phyloP scores from a whole-genome alignment of 2,113 vertebrate species.

The Fregetta grallaria region DNA sequence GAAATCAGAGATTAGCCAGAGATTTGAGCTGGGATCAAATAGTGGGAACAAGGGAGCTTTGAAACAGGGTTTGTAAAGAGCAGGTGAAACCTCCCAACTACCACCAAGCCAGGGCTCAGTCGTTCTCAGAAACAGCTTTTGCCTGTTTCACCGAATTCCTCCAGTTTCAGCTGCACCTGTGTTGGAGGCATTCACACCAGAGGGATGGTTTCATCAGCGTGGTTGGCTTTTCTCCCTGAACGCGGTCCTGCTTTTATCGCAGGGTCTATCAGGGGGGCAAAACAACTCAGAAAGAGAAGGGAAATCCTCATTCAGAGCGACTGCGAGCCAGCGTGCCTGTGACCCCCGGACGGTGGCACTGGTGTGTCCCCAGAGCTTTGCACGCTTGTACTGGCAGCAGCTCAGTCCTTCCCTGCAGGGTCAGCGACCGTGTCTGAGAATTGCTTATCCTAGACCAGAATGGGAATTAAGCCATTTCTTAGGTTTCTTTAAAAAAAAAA shows the following conservation, averaged over 20 bases:
- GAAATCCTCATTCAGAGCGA: neutral
- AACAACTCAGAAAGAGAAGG: neutral
- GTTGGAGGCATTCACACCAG: rapidly evolving
- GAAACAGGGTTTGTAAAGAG: neutral
- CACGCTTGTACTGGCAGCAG: neutral
- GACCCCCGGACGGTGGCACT: rapidly evolving
- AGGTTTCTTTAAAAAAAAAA: neutral
- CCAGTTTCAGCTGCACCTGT: rapidly evolving
- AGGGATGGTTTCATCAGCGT: rapidly evolving
- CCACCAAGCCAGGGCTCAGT: rapidly evolving
- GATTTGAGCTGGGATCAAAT: neutral
- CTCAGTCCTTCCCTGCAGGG: neutral
- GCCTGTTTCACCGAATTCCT: neutral
- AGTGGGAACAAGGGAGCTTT: neutral
- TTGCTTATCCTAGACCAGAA: neutral
- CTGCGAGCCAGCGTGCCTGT: rapidly evolving
- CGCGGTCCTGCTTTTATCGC: rapidly evolving
- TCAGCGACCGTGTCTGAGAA: neutral
- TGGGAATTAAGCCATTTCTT: neutral
- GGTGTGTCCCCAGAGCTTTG: neutral
- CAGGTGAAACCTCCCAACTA: neutral
- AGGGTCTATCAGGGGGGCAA: neutral
- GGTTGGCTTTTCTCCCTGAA: neutral
- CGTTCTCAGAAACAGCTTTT: rapidly evolving
- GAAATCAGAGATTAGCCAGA: slow-evolving; percentile 28